Percentiles rank a stretch among this genome's conserved stretches.
These are phyloP conservation scores for Meloidogyne exigua DNA, from an alignment of 1,140 invertebrate genomes.

Conservation along the genomic window DNA sequence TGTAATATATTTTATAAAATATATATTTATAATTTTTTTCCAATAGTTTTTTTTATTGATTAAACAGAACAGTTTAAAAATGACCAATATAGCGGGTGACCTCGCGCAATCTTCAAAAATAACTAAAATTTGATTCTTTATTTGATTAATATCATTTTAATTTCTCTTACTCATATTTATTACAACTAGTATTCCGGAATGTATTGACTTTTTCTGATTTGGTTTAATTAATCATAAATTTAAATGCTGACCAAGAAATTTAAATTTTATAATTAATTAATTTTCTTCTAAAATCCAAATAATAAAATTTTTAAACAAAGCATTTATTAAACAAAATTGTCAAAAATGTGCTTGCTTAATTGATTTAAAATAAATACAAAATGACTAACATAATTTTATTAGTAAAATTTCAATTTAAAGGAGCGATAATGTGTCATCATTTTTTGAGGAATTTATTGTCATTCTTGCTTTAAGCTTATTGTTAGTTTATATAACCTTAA, in stretches of 20 bases:
- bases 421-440: not conserved
- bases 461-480: not conserved
- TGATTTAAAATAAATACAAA: not conserved
- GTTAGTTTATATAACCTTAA: not conserved
- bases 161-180: not conserved
- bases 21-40: not conserved
- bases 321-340: not conserved
- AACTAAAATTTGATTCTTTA: slow-evolving; percentile 5
- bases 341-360: not conserved
- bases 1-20: no score
- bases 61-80: not conserved
- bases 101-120: slow-evolving; percentile 2
- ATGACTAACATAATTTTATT: not conserved
- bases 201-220: no score
- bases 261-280: not conserved
- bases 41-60: slow-evolving; percentile 6
- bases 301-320: not conserved
- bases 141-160: not conserved
- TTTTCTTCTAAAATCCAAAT: not conserved
- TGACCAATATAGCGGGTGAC: not conserved
- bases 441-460: not conserved
- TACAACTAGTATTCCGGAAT: no score
- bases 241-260: not conserved
- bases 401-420: not conserved
- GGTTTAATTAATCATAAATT: not conserved